Base-by-base conservation (phyloP, 2,113 vertebrate species). In the Chinchilla lanigera region DNA sequence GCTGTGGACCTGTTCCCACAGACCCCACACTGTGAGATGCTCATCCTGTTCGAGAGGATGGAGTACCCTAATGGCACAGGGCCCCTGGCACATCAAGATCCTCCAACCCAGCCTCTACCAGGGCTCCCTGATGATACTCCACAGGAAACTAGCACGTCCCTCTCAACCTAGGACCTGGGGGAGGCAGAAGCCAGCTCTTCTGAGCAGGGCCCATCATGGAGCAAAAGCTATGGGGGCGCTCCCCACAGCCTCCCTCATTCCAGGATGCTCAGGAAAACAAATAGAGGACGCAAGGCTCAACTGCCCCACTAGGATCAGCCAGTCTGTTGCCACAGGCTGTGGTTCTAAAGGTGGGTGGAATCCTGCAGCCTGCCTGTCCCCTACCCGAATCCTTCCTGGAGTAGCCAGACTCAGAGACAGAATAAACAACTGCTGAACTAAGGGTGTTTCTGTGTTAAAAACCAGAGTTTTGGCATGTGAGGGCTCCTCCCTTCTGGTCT, bases 1-100 rank as follows among this genome's bases (percentile, higher is more conserved):
- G 99, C 99, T 0, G 99, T 99, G 98, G 99, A 99, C 96, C 98
- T 99, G 78, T 99, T 99, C 97, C 99, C 99, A 2, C 99, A 99
- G 97, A 99, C 99, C 12, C 98, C 99, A 80, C 99, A 99, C 54
- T 99, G 99, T 0, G 99, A 99, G 98, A 98, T 99, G 95, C 98
- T 99, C 5, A 98, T 99, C 93, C 97, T 99, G 96, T 99, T 99
- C 17, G 99, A 99, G 97, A 99, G 99, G 84, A 97, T 99, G 19
- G 98, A 99, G 6, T 98, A 99, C 0, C 6, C 95, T 14, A 93
- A 98, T 0, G 93, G 96, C 0, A 20, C 11, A 2, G 92, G 52
- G 63, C 28, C 26, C 28, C 47, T 78, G 44, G 90, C 33, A 6
- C 52, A 86, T 67, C 89, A 93, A 56, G 92, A 80, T 7, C 33